Evolutionary conservation across 2,113 vertebrate species (phyloP).

Genomic region (Eolophus roseicapilla): DNA sequence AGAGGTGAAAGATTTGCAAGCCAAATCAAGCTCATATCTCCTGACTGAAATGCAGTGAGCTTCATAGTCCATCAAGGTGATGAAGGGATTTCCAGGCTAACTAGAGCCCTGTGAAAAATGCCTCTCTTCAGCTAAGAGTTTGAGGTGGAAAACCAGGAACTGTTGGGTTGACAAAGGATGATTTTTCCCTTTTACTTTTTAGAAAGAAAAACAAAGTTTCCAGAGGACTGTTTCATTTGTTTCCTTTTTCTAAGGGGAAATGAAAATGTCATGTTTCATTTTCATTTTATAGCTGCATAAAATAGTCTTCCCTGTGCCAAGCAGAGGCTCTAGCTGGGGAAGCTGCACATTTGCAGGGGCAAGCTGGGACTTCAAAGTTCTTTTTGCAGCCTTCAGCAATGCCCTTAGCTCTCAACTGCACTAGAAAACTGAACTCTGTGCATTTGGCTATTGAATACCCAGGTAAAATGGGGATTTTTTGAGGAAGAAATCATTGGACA

Average conservation of each 20-base stretch:
- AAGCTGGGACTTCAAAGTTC: not conserved
- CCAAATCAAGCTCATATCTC: not conserved
- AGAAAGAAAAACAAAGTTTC: not conserved
- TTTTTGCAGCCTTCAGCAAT: not conserved
- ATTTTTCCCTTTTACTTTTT: not conserved
- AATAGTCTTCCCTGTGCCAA: not conserved
- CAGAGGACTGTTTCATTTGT: not conserved
- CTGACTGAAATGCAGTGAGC: not conserved
- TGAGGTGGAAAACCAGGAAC: not conserved
- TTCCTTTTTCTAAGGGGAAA: not conserved
- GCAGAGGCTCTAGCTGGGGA: not conserved
- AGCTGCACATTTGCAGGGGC: not conserved
- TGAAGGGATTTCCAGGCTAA: not conserved
- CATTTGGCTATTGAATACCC: not conserved
- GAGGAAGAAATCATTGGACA: not conserved
- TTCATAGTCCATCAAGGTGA: not conserved
- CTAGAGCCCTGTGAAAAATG: not conserved
- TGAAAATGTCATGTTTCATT: not conserved
- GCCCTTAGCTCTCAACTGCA: not conserved
- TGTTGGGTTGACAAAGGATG: not conserved
- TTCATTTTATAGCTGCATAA: not conserved
- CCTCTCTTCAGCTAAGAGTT: not conserved
- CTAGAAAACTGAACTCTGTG: not conserved
- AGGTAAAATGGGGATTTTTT: not conserved
- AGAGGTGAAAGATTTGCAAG: slow-evolving; percentile 4